A percentile compares a stretch with the other conserved stretches of the same genome.
Evolutionary conservation across 1,140 invertebrate species (phyloP).

Genomic region (Parasteatoda tepidariorum): DNA sequence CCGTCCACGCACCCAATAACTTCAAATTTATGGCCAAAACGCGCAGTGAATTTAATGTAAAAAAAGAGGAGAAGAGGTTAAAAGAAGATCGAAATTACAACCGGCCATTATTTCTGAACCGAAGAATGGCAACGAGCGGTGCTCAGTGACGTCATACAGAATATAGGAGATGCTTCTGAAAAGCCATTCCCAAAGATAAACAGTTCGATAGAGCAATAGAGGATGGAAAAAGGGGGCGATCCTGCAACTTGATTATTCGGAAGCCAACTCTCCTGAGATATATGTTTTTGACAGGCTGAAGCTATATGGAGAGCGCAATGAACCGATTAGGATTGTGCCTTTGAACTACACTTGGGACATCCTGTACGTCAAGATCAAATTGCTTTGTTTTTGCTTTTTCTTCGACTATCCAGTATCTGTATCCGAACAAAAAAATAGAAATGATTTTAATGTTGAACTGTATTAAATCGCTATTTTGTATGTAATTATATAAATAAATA

Average conservation of each 20-base stretch:
- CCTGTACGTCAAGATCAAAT: too few relatives aligned
- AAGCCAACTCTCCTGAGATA: background rate
- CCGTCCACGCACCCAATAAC: background rate
- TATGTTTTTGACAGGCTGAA: conserved; percentile 24
- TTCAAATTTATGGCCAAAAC: background rate
- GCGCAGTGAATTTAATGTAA: background rate
- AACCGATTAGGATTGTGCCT: conserved; percentile 12
- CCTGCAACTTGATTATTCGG: background rate
- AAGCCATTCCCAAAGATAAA: conserved; percentile 28
- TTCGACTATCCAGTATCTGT: too few relatives aligned
- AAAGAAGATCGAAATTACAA: conserved; percentile 5
- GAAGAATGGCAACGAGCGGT: background rate
- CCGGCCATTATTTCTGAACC: background rate
- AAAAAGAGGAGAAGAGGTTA: too few relatives aligned
- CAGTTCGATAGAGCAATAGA: conserved; percentile 14
- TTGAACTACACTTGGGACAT: background rate
- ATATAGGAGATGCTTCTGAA: background rate
- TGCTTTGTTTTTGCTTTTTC: too few relatives aligned
- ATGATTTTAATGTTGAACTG: too few relatives aligned
- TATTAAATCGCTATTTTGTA: too few relatives aligned
- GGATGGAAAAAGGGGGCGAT: background rate
- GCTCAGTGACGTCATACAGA: background rate
- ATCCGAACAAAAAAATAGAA: too few relatives aligned
- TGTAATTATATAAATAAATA: too few relatives aligned
- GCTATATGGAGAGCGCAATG: background rate